Percentiles rank a stretch among this genome's conserved stretches.
phyloP scores from a whole-genome alignment of 2,888 invertebrate species.

The Agrochola lota region DNA sequence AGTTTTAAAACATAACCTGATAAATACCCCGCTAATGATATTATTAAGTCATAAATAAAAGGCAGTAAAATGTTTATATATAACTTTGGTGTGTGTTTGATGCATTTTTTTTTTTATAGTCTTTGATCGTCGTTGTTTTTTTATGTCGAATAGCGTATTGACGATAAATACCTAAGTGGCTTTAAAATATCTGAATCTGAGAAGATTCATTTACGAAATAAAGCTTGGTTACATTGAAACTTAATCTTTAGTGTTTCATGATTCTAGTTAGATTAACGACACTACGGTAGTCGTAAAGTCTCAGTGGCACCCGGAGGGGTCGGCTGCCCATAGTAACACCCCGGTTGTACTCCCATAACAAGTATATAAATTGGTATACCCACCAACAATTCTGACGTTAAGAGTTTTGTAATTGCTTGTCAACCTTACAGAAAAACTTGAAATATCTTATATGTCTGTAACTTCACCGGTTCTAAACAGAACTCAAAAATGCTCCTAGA shows the following conservation, averaged over 20 bases:
- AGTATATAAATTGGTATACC: too few species aligned
- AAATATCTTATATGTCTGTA: neutral
- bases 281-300: too few species aligned
- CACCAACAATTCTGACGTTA: too few species aligned
- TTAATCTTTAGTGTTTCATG: neutral
- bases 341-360: too few species aligned
- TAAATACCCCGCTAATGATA: neutral
- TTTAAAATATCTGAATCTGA: too few species aligned
- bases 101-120: neutral
- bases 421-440: neutral
- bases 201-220: too few species aligned
- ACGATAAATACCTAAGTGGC: neutral
- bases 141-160: neutral
- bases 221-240: neutral
- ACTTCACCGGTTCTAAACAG: neutral
- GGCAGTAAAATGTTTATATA: neutral
- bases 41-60: neutral
- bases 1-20: neutral
- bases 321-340: too few species aligned
- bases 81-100: slow-evolving; percentile 8
- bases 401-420: too few species aligned
- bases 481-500: too few species aligned
- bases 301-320: too few species aligned
- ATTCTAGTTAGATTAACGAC: too few species aligned
- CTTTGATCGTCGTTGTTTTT: neutral